A percentile compares a stretch with the other conserved stretches of the same genome.
These are phyloP conservation scores for Eueremaeus valkanovi DNA, from an alignment of 2,888 invertebrate species.

Conservation along the genomic window DNA sequence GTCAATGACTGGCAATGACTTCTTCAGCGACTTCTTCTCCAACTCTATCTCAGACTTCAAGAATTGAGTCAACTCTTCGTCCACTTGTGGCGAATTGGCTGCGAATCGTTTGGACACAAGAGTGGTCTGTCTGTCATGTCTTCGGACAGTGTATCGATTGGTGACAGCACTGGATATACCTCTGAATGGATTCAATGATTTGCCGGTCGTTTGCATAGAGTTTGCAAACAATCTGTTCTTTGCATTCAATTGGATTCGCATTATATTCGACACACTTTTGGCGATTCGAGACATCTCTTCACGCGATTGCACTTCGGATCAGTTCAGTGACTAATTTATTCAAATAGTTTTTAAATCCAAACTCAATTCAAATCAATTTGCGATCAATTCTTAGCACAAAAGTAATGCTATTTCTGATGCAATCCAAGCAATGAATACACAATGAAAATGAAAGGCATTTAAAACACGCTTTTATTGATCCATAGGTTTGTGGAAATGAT, in stretches of 20 bases:
- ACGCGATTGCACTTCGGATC: neutral
- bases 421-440: neutral
- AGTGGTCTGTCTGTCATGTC: neutral
- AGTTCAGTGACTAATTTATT: neutral
- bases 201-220: neutral
- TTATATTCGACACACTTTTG: neutral
- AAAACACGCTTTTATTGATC: neutral
- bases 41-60: slow-evolving; percentile 87
- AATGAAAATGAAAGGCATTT: neutral
- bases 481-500: neutral
- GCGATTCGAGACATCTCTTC: slow-evolving; percentile 5
- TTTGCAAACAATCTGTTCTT: neutral
- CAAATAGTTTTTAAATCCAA: neutral
- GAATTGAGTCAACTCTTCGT: slow-evolving; percentile 81
- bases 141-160: neutral
- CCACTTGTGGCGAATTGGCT: slow-evolving; percentile 59
- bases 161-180: neutral
- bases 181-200: slow-evolving; percentile 4
- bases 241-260: neutral
- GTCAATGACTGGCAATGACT: slow-evolving; percentile 71
- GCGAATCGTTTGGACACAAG: slow-evolving; percentile 19
- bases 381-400: neutral
- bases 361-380: neutral
- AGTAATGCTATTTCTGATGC: neutral
- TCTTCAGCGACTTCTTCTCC: slow-evolving; percentile 72